Evolutionary conservation across 1,140 invertebrate species (phyloP), one percentile per base, ranked within the genome.

Genomic region (Bombus vancouverensis): DNA sequence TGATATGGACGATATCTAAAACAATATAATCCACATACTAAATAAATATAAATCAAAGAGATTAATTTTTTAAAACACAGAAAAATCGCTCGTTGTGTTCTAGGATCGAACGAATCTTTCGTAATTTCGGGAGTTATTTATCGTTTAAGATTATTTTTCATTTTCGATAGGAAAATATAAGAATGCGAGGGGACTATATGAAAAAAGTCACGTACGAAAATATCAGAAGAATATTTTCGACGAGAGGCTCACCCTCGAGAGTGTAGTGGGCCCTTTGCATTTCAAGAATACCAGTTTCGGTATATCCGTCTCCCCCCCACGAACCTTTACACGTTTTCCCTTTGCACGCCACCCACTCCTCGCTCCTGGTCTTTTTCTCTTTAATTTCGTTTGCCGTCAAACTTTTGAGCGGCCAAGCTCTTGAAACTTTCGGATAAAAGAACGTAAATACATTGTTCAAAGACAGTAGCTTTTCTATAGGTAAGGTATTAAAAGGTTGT

Each of bases 241-340:
- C 13, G 66, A 85, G 71, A 81, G 78, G 70, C 37, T 81, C 80
- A 83, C 88, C 84, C 88, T 89, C 78, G 53, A 37, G 32, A 18
- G 28, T 65, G 78, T 88, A 90, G 86, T 79, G 85, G 79, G 87
- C 77, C 89, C 86, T 87, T 88, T 90, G 89, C 87, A 81, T 92
- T 92, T 93, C 87, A 86, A 88, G 89, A 91, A 91, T 89, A 89
- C 93, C 91, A 91, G 89, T 93, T 92, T 92, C 91, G 76, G 88
- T 80, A 47, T 75, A 73, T 59, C 83, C 87, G 70, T 81, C 85
- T 86, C 86, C 53, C 44, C 44, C 39, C 86, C 86, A 73, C 57
- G 70, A 65, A 66, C 79, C 86, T 90, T 90, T 87, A 39, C 83
- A 71, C 57, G 32, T 65, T 22, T 53, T 90, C 81, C 74, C 83